Evolutionary conservation across 2,888 invertebrate species (phyloP), one percentile per base, ranked within the genome.

Genomic region (Calameuta idolon): DNA sequence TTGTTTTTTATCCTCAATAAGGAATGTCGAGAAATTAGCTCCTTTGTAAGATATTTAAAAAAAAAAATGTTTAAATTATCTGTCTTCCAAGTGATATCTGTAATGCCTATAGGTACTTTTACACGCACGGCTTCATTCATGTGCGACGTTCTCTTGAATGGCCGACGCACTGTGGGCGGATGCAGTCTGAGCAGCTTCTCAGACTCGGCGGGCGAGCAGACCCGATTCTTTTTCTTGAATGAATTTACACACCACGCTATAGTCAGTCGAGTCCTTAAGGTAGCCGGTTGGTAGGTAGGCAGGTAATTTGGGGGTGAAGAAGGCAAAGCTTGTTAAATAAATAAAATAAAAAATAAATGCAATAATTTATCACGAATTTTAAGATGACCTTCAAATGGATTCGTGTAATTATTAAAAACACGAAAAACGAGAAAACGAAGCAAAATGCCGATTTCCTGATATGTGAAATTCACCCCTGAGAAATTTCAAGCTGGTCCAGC

Each of bases 221-320:
- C 23, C 71, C 73, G 80, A 81, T 85, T 86, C 83, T 85, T 86
- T 86, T 85, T 77, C 83, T 82, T 88, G 87, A 88, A 89, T 89
- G 89, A 88, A 87, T 87, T 86, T 83, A 86, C 86, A 83, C 84
- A 79, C 80, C 76, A 77, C 75, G 75, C 75, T 75, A 75, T 73
- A 55, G 55, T 55, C 55, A 0, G 23, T 55, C 23, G 55, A 23
- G 23, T 55, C 2, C 23, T 5, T 55, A 55, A 23, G 5, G 55
- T 55, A 55, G 55, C 23, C 55, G 40, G 40, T 40, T 4, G 55
- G 2, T 23, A 9, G 23, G 23, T 23, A 23, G 2, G 15, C 15
- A 40, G 55, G 23, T 55, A 55, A 23, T 55, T 55, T 12, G 12
- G 12, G 15, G 55, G 1, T 2, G 23, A 23, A 55, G 9, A 55